Evolutionary conservation across 2,888 invertebrate genomes (phyloP).

Genomic region (Operophtera brumata): DNA sequence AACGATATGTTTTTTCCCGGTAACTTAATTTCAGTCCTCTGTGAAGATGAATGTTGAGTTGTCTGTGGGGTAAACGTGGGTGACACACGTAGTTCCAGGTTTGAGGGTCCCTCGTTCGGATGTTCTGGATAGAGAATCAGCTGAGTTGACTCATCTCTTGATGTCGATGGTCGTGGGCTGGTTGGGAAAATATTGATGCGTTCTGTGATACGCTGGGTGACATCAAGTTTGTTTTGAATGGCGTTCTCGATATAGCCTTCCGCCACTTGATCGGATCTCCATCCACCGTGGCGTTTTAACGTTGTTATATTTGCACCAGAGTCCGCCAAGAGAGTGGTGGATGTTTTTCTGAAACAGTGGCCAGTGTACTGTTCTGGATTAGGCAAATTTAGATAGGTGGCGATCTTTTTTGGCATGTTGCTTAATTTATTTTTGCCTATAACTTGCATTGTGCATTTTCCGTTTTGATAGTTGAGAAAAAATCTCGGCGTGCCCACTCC

Average conservation of each 20-base stretch:
- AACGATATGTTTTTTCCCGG: neutral
- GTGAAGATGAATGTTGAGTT: neutral
- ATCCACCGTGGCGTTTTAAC: too few species aligned
- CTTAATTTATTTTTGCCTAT: constrained; percentile 18
- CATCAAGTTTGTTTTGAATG: too few species aligned
- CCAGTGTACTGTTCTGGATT: too few species aligned
- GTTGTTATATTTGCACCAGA: too few species aligned
- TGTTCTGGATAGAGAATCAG: neutral
- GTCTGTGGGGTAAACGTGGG: neutral
- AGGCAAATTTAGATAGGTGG: neutral
- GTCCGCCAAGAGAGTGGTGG: too few species aligned
- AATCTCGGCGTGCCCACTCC: constrained; percentile 12
- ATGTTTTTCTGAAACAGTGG: too few species aligned
- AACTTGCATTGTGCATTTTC: constrained; percentile 22
- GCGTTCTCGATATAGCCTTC: too few species aligned
- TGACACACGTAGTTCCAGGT: neutral
- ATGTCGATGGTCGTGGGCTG: neutral
- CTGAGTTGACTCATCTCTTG: neutral
- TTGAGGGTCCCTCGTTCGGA: neutral
- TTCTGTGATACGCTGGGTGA: neutral
- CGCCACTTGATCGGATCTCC: too few species aligned
- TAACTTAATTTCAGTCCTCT: neutral
- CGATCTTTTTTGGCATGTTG: constrained; percentile 15
- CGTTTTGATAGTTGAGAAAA: constrained; percentile 21
- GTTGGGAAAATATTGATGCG: neutral